These are phyloP conservation scores for Rissa tridactyla DNA, from an alignment of 2,113 vertebrate species.

Conservation along the genomic window DNA sequence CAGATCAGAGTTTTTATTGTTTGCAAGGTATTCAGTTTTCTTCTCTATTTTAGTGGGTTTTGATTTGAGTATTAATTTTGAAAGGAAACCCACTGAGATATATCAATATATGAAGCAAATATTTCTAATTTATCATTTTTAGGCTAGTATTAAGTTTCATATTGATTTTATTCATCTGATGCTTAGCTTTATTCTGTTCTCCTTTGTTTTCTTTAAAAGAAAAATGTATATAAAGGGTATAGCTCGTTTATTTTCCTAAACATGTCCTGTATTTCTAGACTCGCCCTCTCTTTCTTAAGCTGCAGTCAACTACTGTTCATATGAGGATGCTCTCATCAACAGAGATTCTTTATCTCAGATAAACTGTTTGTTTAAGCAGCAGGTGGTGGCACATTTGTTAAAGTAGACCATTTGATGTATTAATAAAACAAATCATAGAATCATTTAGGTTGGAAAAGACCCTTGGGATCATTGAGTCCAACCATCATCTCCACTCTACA, in stretches of 20 bases:
- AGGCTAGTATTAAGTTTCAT: neutral
- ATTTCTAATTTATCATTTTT: neutral
- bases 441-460: too few relatives aligned
- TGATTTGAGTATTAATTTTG: neutral
- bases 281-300: neutral
- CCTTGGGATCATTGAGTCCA: too few relatives aligned
- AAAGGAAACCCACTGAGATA: neutral
- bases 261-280: neutral
- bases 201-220: neutral
- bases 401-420: neutral
- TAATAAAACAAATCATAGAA: neutral
- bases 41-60: neutral
- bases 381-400: neutral
- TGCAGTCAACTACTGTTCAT: neutral
- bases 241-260: neutral
- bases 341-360: neutral
- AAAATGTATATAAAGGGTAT: neutral
- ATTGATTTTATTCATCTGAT: neutral
- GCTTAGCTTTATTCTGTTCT: neutral
- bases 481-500: too few relatives aligned
- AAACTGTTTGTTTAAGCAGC: neutral
- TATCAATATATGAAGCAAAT: neutral
- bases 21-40: neutral
- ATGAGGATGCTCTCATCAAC: neutral
- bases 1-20: neutral